Conservation (phyloP, 2,113 vertebrate species). For the human region DNA sequence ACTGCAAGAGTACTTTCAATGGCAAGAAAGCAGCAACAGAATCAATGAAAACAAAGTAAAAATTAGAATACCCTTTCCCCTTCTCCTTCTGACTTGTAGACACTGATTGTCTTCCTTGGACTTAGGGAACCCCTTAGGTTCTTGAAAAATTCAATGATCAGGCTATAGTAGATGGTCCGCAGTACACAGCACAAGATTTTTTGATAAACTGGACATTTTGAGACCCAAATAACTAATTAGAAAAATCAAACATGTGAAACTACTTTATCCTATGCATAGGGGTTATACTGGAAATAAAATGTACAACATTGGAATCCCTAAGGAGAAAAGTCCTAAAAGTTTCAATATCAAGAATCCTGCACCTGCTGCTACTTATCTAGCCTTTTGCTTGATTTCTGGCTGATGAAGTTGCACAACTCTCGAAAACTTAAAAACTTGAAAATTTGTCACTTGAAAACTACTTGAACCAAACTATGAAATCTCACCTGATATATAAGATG, state of each 20-base stretch:
- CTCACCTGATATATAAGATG: background rate
- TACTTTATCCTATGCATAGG: background rate
- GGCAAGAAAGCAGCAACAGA: background rate
- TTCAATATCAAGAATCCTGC: background rate
- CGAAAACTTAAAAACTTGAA: background rate
- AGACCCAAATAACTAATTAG: background rate
- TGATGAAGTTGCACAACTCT: background rate
- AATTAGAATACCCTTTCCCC: background rate
- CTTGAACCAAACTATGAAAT: background rate
- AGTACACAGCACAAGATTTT: background rate
- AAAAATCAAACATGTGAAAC: background rate
- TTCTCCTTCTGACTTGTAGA: background rate
- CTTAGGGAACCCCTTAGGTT: background rate
- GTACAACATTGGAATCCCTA: background rate
- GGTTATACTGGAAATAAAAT: background rate
- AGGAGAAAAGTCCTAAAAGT: background rate
- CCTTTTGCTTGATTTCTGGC: background rate
- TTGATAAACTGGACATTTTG: background rate
- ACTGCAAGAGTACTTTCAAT: background rate
- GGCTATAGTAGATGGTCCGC: background rate
- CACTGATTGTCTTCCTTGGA: background rate
- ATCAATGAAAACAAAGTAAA: background rate
- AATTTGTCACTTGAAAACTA: background rate
- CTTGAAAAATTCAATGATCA: background rate
- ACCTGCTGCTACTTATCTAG: background rate